phyloP scores from a whole-genome alignment of 2,888 invertebrate species.

The Sarcophaga variegata region DNA sequence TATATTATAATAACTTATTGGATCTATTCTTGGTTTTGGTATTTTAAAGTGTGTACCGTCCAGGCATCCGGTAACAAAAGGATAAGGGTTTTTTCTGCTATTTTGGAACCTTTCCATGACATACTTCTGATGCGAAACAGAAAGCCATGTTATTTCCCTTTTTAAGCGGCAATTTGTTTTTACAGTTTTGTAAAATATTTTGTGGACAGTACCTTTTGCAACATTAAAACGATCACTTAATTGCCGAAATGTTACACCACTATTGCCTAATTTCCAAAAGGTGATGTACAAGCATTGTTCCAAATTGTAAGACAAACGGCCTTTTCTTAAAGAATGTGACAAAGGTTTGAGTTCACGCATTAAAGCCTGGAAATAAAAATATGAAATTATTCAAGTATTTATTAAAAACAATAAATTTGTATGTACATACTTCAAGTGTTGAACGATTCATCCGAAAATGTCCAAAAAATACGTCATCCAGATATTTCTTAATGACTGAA shows the following conservation, averaged over 20 bases:
- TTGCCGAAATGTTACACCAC: constrained; percentile 22
- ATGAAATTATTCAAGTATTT: not conserved
- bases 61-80: constrained; percentile 26
- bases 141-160: constrained; percentile 33
- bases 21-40: constrained; percentile 23
- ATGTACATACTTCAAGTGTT: constrained; percentile 19
- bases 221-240: constrained; percentile 27
- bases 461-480: not conserved
- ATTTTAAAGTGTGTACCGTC: constrained; percentile 24
- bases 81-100: constrained; percentile 14
- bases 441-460: constrained; percentile 11
- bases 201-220: constrained; percentile 15
- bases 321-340: not conserved
- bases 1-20: not conserved
- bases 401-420: constrained; percentile 1
- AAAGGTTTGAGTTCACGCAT: constrained; percentile 7
- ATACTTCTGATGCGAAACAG: not conserved
- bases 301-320: not conserved
- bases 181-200: constrained; percentile 22
- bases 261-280: not conserved
- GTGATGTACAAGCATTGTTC: constrained; percentile 28
- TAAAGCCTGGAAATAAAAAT: constrained; percentile 1
- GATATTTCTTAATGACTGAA: not conserved
- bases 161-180: constrained; percentile 4
- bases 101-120: constrained; percentile 31